Evolutionary conservation across 2,888 invertebrate genomes (phyloP), one percentile per base, ranked within the genome.

Genomic region (Lithophane semibrunnea): DNA sequence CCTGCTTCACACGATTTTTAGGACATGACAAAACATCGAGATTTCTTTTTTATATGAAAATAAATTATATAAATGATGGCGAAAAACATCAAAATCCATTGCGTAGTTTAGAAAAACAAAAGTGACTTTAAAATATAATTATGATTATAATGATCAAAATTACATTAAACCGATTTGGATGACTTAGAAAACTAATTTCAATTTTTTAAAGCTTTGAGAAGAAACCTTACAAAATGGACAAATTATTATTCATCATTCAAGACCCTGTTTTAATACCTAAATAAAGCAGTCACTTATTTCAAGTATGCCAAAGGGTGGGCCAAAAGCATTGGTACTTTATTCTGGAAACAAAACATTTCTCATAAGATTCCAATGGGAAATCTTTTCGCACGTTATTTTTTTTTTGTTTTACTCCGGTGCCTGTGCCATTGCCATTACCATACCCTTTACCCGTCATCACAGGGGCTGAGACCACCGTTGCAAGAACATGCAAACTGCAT

Each of bases 311-410:
- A 24, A 29, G 73, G 16, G 9, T 60, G 49, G 7, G 0, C 10
- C 29, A 72, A 24, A 29, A 80, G 16, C 10, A 61, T 47, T 54
- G 4, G 37, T 54, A 9, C 13, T 47, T 49, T 44, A 71, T 61
- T 72, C 54, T 54, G n/a, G n/a, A 60, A 68, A 24, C 18, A 47
- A 49, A 74, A 56, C 3, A 49, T n/a, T 42, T 81, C 73, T 29
- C 12, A 78, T 21, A 74, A 75, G 63, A 78, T 64, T 75, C 56
- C 75, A 44, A 44, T 8, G 18, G 12, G 63, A 75, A 44, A 44
- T 73, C 0, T 21, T 42, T 37, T 24, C 16, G 9, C 4, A 72
- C 44, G 58, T 29, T n/a, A 7, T 54, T 49, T 42, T 24, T 44
- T 29, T 73, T 56, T 78, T 29, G 24, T 66, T 77, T 16, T 54